These are phyloP conservation scores for Pipistrellus nathusii DNA, from an alignment of 2,797 vertebrate species.

Conservation along the genomic window DNA sequence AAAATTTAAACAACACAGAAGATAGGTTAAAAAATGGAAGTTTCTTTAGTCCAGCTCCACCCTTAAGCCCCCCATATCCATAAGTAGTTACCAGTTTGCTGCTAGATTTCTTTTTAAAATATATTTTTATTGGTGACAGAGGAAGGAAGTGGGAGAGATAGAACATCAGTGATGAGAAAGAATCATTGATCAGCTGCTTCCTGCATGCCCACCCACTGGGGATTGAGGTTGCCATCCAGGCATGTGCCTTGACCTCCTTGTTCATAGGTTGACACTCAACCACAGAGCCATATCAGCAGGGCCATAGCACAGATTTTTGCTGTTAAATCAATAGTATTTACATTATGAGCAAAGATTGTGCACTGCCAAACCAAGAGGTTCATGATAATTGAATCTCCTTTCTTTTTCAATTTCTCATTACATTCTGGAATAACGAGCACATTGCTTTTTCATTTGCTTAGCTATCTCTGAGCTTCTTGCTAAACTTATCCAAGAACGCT, in stretches of 20 bases:
- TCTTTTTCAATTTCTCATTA: slow-evolving; percentile 14
- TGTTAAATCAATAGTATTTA: background rate
- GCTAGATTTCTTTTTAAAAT: background rate
- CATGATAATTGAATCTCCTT: background rate
- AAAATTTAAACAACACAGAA: background rate
- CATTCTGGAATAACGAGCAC: background rate
- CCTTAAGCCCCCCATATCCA: background rate
- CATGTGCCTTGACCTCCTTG: too few relatives aligned
- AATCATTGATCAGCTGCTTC: too few relatives aligned
- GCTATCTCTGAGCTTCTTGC: background rate
- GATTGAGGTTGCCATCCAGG: too few relatives aligned
- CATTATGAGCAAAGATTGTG: background rate
- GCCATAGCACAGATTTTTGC: background rate
- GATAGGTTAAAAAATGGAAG: background rate
- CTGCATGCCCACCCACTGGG: too few relatives aligned
- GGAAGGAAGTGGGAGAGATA: too few relatives aligned
- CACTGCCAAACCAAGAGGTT: background rate
- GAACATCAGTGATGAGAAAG: too few relatives aligned
- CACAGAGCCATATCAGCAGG: too few relatives aligned
- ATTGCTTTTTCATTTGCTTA: background rate
- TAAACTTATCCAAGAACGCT: background rate
- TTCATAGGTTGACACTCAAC: too few relatives aligned
- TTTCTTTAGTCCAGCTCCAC: background rate
- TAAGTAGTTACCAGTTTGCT: background rate
- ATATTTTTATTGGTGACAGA: too few relatives aligned